Evolutionary conservation across 2,797 vertebrate species (phyloP), one percentile per base, ranked within the genome.

Genomic region (Leptatherina wallacei): DNA sequence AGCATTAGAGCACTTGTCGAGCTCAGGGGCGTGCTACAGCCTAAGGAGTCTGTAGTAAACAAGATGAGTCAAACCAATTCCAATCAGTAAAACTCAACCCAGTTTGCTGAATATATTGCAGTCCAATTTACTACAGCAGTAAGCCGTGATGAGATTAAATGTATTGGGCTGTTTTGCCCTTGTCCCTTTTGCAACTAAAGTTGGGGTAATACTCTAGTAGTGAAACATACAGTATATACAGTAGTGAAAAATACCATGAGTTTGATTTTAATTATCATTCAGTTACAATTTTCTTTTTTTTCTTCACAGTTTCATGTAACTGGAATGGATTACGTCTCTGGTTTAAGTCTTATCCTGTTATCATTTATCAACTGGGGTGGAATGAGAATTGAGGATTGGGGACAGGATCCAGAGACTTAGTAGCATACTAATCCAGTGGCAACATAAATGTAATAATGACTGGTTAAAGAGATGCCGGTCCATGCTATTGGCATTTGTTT

Each of bases 91-190:
- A 74, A 71, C 30, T 56, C n/a, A 66, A 69, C 66, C 73, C 52
- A 59, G 49, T 82, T 64, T 72, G 75, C 73, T 57, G 63, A 81
- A 64, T 81, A 27, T 24, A 27, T 27, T 29, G 29, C 64, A 66
- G 74, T 69, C 56, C 29, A 64, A 56, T 77, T 73, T 68, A 65
- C 66, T 68, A 44, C 63, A 62, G 58, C 71, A 44, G 30, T 33
- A 70, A 75, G 8, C 63, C 61, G 42, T 61, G 55, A 73, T 69
- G 58, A 78, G 78, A 84, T 78, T 67, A 78, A 13, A 61, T 54
- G 61, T 44, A 66, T 70, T 61, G 60, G 27, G 59, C 10, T 59
- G 36, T 36, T 60, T 13, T 70, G 40, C 55, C 62, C 40, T 71
- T 77, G 66, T 77, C 68, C 64, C 70, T 22, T 75, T 74, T 79